Evolutionary conservation across 2,113 vertebrate species (phyloP).

Genomic region (Halichoeres trimaculatus): DNA sequence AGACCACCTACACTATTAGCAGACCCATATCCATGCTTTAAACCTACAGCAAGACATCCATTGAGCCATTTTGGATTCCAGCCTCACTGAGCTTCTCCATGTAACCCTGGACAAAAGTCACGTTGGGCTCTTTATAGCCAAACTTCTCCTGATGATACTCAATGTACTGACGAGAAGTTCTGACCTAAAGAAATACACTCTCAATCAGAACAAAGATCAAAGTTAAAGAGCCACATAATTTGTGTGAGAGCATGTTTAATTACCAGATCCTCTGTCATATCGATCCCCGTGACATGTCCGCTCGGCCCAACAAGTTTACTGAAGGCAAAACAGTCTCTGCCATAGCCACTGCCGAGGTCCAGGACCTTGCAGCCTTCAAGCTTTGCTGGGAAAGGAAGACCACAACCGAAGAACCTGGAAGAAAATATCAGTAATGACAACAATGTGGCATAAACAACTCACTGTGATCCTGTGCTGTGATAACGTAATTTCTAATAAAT

Average conservation of each 20-base stretch:
- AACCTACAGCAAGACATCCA: slow-evolving; percentile 79
- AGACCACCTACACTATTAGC: background rate
- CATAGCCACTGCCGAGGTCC: slow-evolving; percentile 88
- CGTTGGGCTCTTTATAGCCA: slow-evolving; percentile 76
- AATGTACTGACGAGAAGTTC: slow-evolving; percentile 64
- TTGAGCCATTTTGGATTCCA: slow-evolving; percentile 68
- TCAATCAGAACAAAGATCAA: background rate
- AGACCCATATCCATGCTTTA: background rate
- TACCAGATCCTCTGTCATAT: slow-evolving; percentile 88
- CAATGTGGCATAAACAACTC: too few species aligned
- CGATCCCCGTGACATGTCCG: slow-evolving; percentile 85
- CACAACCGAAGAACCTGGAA: slow-evolving; percentile 90
- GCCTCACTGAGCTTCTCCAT: slow-evolving; percentile 80
- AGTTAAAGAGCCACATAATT: background rate
- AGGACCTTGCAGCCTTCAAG: slow-evolving; percentile 83
- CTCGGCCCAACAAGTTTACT: slow-evolving; percentile 87
- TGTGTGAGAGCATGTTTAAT: background rate
- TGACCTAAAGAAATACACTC: slow-evolving; percentile 56
- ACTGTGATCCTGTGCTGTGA: too few species aligned
- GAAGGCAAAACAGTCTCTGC: slow-evolving; percentile 87
- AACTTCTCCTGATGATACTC: slow-evolving; percentile 80
- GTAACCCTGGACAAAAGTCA: slow-evolving; percentile 75
- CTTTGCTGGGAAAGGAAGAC: slow-evolving; percentile 86
- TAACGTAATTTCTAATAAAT: too few species aligned
- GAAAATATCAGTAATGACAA: background rate